Percentiles rank a stretch among this genome's conserved stretches.
Evolutionary conservation across 2,797 vertebrate genomes (phyloP).

Genomic region (Propithecus perrieri): DNA sequence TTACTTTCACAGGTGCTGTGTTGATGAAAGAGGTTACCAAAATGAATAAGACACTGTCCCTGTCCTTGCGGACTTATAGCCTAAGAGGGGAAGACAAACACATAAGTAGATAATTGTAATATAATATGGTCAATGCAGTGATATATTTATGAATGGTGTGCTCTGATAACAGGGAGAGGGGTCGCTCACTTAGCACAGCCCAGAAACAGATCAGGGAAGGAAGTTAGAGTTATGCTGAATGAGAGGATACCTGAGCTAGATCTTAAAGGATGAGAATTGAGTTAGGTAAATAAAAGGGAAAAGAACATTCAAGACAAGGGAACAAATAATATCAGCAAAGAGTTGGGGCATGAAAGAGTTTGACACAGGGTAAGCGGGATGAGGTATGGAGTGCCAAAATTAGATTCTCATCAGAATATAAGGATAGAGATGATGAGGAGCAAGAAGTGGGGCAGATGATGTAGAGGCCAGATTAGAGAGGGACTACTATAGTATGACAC

Average conservation of each 20-base stretch:
- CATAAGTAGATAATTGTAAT: background rate
- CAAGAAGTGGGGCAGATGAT: background rate
- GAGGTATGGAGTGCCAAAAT: background rate
- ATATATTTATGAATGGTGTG: background rate
- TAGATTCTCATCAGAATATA: background rate
- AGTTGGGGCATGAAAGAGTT: background rate
- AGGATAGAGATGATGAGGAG: background rate
- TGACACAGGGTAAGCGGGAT: background rate
- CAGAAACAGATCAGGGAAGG: constrained; percentile 5
- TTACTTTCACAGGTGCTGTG: background rate
- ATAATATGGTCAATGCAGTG: background rate
- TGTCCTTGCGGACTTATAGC: background rate
- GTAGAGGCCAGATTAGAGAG: background rate
- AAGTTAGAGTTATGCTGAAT: background rate
- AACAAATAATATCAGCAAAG: background rate
- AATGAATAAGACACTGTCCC: background rate
- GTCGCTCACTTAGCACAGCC: background rate
- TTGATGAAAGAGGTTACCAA: constrained; percentile 18
- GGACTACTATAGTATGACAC: background rate
- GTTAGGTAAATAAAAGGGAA: background rate
- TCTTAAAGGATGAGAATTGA: background rate
- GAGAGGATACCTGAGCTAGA: background rate
- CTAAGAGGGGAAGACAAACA: background rate
- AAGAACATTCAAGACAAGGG: background rate
- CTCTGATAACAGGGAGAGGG: background rate